Percentiles rank a stretch among this genome's conserved stretches.
Conservation (phyloP, 2,797 vertebrate species). For the Dallia pectoralis region DNA sequence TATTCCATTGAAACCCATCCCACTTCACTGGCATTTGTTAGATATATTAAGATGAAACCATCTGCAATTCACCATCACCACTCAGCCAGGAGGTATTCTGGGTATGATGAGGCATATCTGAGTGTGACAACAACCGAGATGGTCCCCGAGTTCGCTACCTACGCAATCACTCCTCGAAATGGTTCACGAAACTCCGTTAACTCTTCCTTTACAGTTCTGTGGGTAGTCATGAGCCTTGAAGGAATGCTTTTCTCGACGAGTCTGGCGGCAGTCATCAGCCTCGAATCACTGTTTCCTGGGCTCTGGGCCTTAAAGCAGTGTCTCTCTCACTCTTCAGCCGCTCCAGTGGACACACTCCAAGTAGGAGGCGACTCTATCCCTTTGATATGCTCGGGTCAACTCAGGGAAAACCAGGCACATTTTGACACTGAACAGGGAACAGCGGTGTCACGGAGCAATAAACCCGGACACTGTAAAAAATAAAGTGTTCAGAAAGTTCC, state of each 20-base stretch:
- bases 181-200: neutral
- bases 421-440: conserved; percentile 40
- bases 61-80: neutral
- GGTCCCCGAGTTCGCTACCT: neutral
- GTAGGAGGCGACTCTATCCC: neutral
- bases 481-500: neutral
- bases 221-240: neutral
- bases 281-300: too few relatives aligned
- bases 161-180: neutral
- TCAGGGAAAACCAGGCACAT: conserved; percentile 22
- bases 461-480: conserved; percentile 27
- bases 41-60: too few relatives aligned
- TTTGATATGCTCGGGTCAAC: conserved; percentile 6
- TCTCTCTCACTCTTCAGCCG: neutral
- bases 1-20: too few relatives aligned
- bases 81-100: neutral
- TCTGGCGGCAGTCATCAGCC: neutral
- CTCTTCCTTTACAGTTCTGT: neutral
- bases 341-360: conserved; percentile 10
- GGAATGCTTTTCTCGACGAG: neutral
- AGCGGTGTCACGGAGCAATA: conserved; percentile 41
- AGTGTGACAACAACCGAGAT: neutral
- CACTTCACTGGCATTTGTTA: too few relatives aligned
- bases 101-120: neutral
- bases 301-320: neutral